A percentile compares a stretch with the other conserved stretches of the same genome.
These are phyloP conservation scores for Hassar affinis DNA, from an alignment of 2,113 vertebrate genomes.

Conservation along the genomic window DNA sequence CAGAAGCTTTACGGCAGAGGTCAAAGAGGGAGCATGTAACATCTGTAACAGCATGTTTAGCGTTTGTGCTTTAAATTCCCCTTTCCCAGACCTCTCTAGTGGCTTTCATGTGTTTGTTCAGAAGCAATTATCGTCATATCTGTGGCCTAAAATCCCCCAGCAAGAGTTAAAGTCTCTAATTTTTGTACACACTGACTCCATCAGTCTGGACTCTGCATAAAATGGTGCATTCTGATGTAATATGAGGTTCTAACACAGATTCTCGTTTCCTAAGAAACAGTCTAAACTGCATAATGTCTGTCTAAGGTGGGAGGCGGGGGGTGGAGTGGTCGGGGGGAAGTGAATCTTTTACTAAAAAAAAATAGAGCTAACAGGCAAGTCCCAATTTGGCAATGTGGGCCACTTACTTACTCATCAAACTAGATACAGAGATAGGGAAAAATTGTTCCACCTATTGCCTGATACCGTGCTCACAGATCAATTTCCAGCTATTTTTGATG, in stretches of 20 bases:
- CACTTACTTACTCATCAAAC: slow-evolving; percentile 5
- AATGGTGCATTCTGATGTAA: neutral
- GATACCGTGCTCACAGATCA: neutral
- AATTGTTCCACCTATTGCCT: neutral
- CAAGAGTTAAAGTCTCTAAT: slow-evolving; percentile 32
- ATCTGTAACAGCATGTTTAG: slow-evolving; percentile 32
- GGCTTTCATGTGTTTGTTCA: slow-evolving; percentile 40
- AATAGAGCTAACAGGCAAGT: neutral
- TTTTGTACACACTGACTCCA: slow-evolving; percentile 10
- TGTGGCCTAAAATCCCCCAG: slow-evolving; percentile 41
- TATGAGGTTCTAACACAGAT: neutral
- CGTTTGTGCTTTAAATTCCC: neutral
- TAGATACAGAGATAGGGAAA: neutral
- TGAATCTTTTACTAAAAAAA: neutral
- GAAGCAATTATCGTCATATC: slow-evolving; percentile 40
- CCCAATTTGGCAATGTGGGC: neutral
- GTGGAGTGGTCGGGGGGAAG: neutral
- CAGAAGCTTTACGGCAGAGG: neutral
- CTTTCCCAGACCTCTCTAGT: slow-evolving; percentile 27
- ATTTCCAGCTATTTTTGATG: neutral
- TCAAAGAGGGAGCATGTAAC: neutral
- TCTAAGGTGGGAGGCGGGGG: too few species aligned
- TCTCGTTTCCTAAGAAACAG: neutral
- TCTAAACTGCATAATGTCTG: slow-evolving; percentile 31
- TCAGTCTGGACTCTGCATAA: neutral